phyloP scores from a whole-genome alignment of 2,888 invertebrate species.

The Drosophila ustulata region DNA sequence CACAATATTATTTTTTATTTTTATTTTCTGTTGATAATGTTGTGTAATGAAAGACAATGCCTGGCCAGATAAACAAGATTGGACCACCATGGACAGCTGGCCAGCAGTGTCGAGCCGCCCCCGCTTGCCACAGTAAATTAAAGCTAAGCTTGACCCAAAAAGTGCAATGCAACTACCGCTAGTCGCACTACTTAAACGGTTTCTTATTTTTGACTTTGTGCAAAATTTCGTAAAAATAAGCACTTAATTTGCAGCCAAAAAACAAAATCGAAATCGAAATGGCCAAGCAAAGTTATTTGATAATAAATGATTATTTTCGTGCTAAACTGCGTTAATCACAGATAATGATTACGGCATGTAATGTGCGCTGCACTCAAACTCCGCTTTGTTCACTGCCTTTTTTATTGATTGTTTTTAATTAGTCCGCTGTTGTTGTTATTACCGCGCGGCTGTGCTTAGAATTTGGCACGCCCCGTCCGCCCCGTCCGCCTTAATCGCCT shows the following conservation, averaged over 20 bases:
- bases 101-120: conserved; percentile 6
- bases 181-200: conserved; percentile 40
- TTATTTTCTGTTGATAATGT: conserved; percentile 66
- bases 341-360: conserved; percentile 66
- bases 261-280: conserved; percentile 14
- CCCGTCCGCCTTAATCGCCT: conserved; percentile 33
- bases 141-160: conserved; percentile 79
- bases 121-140: conserved; percentile 60
- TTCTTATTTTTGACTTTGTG: conserved; percentile 21
- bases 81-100: conserved; percentile 27
- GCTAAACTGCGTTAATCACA: conserved; percentile 78
- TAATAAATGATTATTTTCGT: conserved; percentile 79
- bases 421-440: conserved; percentile 51
- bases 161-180: conserved; percentile 19
- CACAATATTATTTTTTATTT: conserved; percentile 58
- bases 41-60: conserved; percentile 76
- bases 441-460: conserved; percentile 49
- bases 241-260: conserved; percentile 70
- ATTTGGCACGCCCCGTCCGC: conserved; percentile 47
- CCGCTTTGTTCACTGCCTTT: conserved; percentile 33
- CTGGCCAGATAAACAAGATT: conserved; percentile 49
- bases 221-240: conserved; percentile 68
- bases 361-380: conserved; percentile 24
- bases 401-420: conserved; percentile 79
- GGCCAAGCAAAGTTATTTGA: conserved; percentile 49